Base-by-base conservation (phyloP, 2,113 vertebrate genomes). In the Cyanoramphus novaezelandiae region DNA sequence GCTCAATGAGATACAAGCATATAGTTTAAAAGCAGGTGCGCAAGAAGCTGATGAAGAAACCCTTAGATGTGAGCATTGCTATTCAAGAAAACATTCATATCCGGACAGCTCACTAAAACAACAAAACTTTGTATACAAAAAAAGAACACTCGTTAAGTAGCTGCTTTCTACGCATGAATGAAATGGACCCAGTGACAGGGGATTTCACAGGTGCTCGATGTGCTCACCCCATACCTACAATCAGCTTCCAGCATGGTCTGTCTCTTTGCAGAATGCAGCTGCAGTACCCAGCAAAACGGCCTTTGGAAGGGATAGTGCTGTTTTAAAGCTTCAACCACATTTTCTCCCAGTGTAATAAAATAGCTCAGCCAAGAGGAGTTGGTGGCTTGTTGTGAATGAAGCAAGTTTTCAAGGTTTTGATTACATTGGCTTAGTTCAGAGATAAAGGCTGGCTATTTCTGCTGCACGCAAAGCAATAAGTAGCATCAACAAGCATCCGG, bases 91-190 rank as follows among this genome's bases (percentile, higher is more conserved):
- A 35, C 44, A 91, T 14, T 81, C 2, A 1, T 62, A 87, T 89
- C 91, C 17, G 35, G 93, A 86, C 86, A 96, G 90, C 80, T 95
- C 92, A 94, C 44, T 84, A 88, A 78, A 84, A 72, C 52, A 90
- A 78, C 57, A 94, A 7, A 80, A 12, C 27, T 6, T 1, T 62
- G 52, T 62, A 49, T 28, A 77, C 31, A 65, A 46, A 47, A 70
- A 63, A 64, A 29, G 49, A 83, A 24, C 50, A 17, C 44, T 68
- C 1, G 0, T 46, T 65, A 24, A 60, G 62, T n/a, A 84, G 62
- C 63, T 57, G 63, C 55, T 87, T 62, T 49, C 37, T 19, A 33
- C 0, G 17, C 41, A 24, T 23, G 63, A 76, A 27, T 16, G 74
- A 31, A 16, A 39, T 1, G 5, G 8, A 37, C 25, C 7, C 7